Percentiles rank a stretch among this genome's conserved stretches.
Conservation (phyloP, 2,113 vertebrate genomes). For the Perca flavescens region DNA sequence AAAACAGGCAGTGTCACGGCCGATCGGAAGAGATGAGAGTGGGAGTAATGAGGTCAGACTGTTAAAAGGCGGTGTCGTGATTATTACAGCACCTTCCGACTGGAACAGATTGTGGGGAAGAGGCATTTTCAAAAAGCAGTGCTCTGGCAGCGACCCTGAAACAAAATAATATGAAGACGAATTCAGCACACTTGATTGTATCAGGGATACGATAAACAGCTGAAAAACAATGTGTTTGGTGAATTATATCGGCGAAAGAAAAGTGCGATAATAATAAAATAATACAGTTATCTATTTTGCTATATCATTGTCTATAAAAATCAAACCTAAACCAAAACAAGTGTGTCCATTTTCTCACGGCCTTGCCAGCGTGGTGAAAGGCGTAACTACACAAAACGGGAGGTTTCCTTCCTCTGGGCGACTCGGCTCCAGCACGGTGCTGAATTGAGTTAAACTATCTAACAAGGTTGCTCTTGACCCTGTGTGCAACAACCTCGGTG, state of each 20-base stretch:
- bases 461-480: slow-evolving; percentile 48
- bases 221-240: neutral
- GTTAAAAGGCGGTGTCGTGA: neutral
- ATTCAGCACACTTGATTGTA: neutral
- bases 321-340: slow-evolving; percentile 8
- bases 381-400: slow-evolving; percentile 42
- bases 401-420: slow-evolving; percentile 68
- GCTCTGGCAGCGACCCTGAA: slow-evolving; percentile 92
- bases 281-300: neutral
- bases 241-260: neutral
- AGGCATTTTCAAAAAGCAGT: slow-evolving; percentile 89
- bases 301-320: neutral
- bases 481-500: slow-evolving; percentile 15
- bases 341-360: neutral
- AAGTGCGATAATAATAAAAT: neutral
- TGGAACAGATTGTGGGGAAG: slow-evolving; percentile 80
- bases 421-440: neutral
- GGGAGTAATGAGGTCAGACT: neutral
- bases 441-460: slow-evolving; percentile 40
- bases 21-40: neutral
- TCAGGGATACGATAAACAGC: neutral
- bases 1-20: neutral
- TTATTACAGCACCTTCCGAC: slow-evolving; percentile 84
- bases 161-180: slow-evolving; percentile 30
- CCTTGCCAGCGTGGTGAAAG: slow-evolving; percentile 36